A percentile compares a stretch with the other conserved stretches of the same genome.
Evolutionary conservation across 2,888 invertebrate genomes (phyloP).

Genomic region (Hemithea aestivaria): DNA sequence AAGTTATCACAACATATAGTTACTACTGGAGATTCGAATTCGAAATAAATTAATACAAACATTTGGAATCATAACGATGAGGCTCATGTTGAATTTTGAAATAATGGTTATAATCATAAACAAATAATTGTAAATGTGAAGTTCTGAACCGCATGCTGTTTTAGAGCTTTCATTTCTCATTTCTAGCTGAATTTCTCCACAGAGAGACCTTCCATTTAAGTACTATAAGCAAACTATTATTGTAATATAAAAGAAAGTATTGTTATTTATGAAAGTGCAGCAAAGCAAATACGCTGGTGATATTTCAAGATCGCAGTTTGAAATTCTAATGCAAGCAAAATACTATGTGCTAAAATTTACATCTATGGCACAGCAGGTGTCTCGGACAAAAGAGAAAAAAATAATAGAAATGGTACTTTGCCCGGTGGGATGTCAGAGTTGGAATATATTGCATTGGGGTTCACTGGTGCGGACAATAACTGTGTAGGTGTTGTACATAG

Average conservation of each 20-base stretch:
- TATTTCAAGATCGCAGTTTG: conserved; percentile 21
- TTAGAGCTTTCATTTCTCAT: too few relatives aligned
- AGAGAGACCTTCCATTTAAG: too few relatives aligned
- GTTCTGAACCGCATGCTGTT: too few relatives aligned
- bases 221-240: too few relatives aligned
- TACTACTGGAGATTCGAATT: too few relatives aligned
- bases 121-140: too few relatives aligned
- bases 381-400: conserved; percentile 28
- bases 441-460: conserved; percentile 21
- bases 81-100: too few relatives aligned
- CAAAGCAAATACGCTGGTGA: conserved; percentile 6
- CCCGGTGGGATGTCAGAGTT: conserved; percentile 34
- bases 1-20: too few relatives aligned
- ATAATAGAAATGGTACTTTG: conserved; percentile 22
- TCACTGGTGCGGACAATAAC: conserved; percentile 20
- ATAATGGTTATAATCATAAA: too few relatives aligned
- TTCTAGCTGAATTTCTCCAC: too few relatives aligned
- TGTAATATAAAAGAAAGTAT: background rate
- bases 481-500: conserved; percentile 12
- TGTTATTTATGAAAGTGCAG: conserved; percentile 4
- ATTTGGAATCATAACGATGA: too few relatives aligned
- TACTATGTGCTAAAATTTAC: conserved; percentile 44
- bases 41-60: too few relatives aligned
- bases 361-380: conserved; percentile 52
- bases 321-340: conserved; percentile 29